Base-by-base conservation (phyloP, 2,888 invertebrate species). In the Plagodis dolabraria region DNA sequence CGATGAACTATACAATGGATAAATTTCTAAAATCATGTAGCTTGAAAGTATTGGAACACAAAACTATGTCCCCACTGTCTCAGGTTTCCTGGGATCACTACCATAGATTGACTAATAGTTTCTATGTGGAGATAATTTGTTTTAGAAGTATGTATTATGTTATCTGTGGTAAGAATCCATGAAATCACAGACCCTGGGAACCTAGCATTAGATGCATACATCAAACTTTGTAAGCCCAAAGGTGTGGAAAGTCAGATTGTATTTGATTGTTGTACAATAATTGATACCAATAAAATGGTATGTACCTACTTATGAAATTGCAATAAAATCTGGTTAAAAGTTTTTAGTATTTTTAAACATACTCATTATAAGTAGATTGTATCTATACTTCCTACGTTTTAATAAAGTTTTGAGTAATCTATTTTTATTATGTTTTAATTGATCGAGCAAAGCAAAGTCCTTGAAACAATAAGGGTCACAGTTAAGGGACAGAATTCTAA, bases 281-380 rank as follows among this genome's bases (percentile, higher is more conserved):
- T n/a, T 43, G 33, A 34, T 54, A 22, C 54, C 7, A 47, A 36
- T 53, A 46, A 34, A 51, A 8, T 57, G 49, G 54, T 65, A 51
- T 46, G 61, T 61, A 73, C 66, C 69, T 63, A 73, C 66, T 70
- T 63, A 67, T 66, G 65, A 69, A 67, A 69, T 65, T 62, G 69
- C 69, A 67, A 67, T 67, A 69, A 65, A 50, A 49, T 63, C 57
- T 59, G 56, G 40, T 50, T 57, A 42, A 61, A 60, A 64, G 53
- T 57, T 63, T 63, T 57, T 63, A 56, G 60, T 63, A 67, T 60
- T 65, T 67, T 65, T 64, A 63, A 65, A 65, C 53, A 49, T 64
- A 68, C 52, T 61, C 53, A 60, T 60, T 53, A 47, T 60, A 55
- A 44, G 58, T 60, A 56, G 38, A 57, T 69, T 59, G 51, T 60